These are phyloP conservation scores for Volucella bombylans DNA, from an alignment of 2,888 invertebrate genomes.

Conservation along the genomic window DNA sequence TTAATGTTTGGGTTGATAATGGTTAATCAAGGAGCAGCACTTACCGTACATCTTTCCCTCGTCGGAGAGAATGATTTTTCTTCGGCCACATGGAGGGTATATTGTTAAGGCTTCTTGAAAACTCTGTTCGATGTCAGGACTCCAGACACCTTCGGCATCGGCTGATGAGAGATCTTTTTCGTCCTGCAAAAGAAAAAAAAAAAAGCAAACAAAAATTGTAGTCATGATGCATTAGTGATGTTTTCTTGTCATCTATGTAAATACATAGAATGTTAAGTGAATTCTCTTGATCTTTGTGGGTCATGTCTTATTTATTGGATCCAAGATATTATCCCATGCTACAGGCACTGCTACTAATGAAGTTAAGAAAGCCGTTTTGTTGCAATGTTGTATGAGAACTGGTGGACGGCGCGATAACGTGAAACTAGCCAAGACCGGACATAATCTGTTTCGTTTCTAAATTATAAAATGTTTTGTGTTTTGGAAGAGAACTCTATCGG, in stretches of 20 bases:
- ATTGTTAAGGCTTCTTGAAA: conserved; percentile 99
- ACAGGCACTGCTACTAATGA: too few relatives aligned
- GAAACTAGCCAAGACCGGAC: too few relatives aligned
- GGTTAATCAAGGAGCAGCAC: conserved; percentile 82
- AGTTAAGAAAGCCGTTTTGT: too few relatives aligned
- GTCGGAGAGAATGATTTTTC: conserved; percentile 99
- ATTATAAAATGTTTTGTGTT: too few relatives aligned
- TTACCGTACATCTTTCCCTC: conserved; percentile 99
- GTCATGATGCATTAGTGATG: neutral
- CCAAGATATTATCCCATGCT: too few relatives aligned
- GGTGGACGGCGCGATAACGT: too few relatives aligned
- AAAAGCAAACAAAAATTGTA: conserved; percentile 1
- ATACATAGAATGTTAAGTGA: neutral
- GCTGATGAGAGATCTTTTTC: conserved; percentile 96
- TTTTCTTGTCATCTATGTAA: neutral
- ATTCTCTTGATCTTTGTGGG: too few relatives aligned
- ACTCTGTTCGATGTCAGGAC: conserved; percentile 99
- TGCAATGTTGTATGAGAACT: too few relatives aligned
- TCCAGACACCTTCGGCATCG: conserved; percentile 99
- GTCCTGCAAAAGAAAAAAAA: conserved; percentile 83
- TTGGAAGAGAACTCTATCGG: too few relatives aligned
- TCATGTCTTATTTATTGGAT: too few relatives aligned
- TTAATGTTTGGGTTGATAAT: conserved; percentile 14
- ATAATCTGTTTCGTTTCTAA: too few relatives aligned
- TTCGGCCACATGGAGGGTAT: conserved; percentile 99